Evolutionary conservation across 2,797 vertebrate genomes (phyloP).

Genomic region (Myotis pilosus): DNA sequence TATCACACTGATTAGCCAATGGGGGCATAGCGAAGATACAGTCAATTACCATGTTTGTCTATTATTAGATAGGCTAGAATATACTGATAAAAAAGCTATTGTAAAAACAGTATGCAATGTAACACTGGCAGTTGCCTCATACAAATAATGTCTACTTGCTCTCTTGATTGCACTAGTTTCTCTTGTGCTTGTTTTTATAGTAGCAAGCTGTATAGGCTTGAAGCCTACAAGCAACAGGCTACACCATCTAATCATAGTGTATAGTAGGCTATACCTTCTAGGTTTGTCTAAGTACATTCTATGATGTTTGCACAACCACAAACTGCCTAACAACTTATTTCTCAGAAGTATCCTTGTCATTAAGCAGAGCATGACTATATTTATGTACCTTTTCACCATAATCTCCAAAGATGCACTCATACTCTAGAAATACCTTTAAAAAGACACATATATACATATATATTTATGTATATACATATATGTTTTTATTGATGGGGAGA

Average conservation of each 20-base stretch:
- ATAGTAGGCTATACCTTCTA: not conserved
- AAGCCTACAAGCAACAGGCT: not conserved
- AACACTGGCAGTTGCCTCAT: not conserved
- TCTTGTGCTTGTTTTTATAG: not conserved
- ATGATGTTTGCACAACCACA: not conserved
- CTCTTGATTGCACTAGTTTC: not conserved
- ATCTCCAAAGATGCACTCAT: constrained; percentile 5
- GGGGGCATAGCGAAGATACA: too few relatives aligned
- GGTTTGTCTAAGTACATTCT: not conserved
- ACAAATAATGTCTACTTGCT: not conserved
- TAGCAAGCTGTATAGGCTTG: not conserved
- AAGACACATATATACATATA: too few relatives aligned
- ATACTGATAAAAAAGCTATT: not conserved
- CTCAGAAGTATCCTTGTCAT: not conserved
- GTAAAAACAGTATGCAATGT: not conserved
- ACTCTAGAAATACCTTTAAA: not conserved
- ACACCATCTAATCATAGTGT: not conserved
- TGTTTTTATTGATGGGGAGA: too few relatives aligned
- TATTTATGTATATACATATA: too few relatives aligned
- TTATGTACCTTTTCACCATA: not conserved
- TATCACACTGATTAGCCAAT: too few relatives aligned
- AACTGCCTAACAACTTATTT: not conserved
- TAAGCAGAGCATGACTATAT: not conserved
- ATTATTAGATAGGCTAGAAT: not conserved
- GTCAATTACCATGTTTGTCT: too few relatives aligned